A percentile compares a stretch with the other conserved stretches of the same genome.
These are phyloP conservation scores for Melanotaenia boesemani DNA, from an alignment of 2,797 vertebrate genomes.

Conservation along the genomic window DNA sequence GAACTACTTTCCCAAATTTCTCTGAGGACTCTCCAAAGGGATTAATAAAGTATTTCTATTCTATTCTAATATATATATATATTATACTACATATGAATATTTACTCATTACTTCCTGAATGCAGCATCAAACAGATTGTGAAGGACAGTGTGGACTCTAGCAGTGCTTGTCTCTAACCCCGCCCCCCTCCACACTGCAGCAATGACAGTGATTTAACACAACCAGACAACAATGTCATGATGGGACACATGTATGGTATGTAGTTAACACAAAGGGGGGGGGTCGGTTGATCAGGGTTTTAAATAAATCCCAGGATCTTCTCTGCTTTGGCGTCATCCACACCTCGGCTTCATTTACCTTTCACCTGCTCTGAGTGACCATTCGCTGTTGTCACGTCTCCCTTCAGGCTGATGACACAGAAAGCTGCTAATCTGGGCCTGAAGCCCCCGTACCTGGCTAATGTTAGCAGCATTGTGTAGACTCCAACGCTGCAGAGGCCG, in stretches of 20 bases:
- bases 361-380: constrained; percentile 17
- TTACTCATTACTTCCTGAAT: no score
- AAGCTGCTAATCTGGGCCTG: constrained; percentile 19
- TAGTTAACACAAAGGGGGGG: constrained; percentile 1
- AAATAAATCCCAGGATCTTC: constrained; percentile 27
- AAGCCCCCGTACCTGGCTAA: not conserved
- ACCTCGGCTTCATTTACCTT: constrained; percentile 27
- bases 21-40: no score
- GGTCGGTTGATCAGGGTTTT: not conserved
- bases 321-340: constrained; percentile 19
- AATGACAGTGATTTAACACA: not conserved
- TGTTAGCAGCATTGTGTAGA: no score
- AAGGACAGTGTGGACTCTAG: no score
- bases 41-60: no score
- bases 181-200: not conserved
- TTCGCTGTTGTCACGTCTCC: constrained; percentile 11
- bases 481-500: not conserved
- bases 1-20: no score
- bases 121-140: no score
- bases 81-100: no score
- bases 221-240: not conserved
- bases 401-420: constrained; percentile 16
- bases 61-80: no score
- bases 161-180: not conserved
- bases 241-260: not conserved